These are phyloP conservation scores for Parambassis ranga DNA, from an alignment of 2,797 vertebrate genomes.

Conservation along the genomic window DNA sequence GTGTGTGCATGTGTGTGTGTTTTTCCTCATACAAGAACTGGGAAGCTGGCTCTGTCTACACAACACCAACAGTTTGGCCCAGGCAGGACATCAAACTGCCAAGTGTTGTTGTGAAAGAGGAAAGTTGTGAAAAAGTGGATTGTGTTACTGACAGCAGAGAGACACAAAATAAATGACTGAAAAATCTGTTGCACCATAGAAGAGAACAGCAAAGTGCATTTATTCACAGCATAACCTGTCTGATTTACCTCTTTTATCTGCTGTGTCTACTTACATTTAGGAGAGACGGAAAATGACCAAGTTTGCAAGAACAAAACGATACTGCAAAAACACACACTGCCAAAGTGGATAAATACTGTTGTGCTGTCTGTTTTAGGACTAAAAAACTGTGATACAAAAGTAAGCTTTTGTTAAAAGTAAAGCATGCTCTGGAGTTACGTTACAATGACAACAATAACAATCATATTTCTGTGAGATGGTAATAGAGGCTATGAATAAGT, in stretches of 20 bases:
- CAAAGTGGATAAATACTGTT: not conserved
- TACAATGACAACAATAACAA: not conserved
- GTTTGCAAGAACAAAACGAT: not conserved
- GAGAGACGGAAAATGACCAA: slow-evolving; percentile 11
- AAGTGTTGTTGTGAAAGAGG: slow-evolving; percentile 49
- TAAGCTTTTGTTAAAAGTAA: too few species aligned
- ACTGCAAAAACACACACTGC: not conserved
- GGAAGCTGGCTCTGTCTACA: slow-evolving; percentile 24
- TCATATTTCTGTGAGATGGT: not conserved
- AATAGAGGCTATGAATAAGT: not conserved
- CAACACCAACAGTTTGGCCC: slow-evolving; percentile 36
- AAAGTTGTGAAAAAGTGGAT: slow-evolving; percentile 37
- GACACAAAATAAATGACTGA: slow-evolving; percentile 41
- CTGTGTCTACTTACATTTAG: slow-evolving; percentile 21
- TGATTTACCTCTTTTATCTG: slow-evolving; percentile 11
- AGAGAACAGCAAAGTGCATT: slow-evolving; percentile 17
- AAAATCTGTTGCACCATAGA: not conserved
- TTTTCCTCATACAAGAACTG: slow-evolving; percentile 5
- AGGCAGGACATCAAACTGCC: slow-evolving; percentile 36
- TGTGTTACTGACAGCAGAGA: slow-evolving; percentile 46
- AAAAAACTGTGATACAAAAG: not conserved
- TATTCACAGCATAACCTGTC: not conserved
- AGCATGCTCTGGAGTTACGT: too few species aligned
- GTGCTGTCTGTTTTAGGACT: not conserved
- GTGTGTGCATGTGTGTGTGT: not conserved